Evolutionary conservation across 2,113 vertebrate species (phyloP).

Genomic region (Oreocharis arfaki): DNA sequence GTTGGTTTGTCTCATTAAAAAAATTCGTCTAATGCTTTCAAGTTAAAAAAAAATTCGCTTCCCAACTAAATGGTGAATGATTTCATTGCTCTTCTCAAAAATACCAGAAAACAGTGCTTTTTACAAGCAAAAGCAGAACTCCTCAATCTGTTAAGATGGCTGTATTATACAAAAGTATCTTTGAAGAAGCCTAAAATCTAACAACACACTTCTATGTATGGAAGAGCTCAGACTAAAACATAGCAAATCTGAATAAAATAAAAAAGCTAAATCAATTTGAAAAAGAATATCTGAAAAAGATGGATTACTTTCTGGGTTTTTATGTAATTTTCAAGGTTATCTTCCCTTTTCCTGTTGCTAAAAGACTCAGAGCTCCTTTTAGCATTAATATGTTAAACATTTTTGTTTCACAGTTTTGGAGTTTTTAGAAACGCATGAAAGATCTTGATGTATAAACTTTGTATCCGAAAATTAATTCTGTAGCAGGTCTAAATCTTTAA

Average conservation of each 20-base stretch:
- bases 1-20: background rate
- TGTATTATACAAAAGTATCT: background rate
- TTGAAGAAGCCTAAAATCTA: background rate
- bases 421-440: background rate
- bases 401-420: background rate
- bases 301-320: background rate
- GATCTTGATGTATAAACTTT: background rate
- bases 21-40: background rate
- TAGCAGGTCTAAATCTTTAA: background rate
- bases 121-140: background rate
- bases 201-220: background rate
- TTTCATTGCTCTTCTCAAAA: background rate
- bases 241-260: background rate
- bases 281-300: background rate
- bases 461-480: background rate
- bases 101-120: background rate
- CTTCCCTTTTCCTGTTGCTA: background rate
- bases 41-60: background rate
- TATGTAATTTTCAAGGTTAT: background rate
- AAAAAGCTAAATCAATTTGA: background rate
- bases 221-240: background rate
- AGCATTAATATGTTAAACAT: background rate
- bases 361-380: background rate
- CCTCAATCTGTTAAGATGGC: background rate
- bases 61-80: background rate